Conservation (phyloP, 1,140 invertebrate species). For the Zophobas morio region DNA sequence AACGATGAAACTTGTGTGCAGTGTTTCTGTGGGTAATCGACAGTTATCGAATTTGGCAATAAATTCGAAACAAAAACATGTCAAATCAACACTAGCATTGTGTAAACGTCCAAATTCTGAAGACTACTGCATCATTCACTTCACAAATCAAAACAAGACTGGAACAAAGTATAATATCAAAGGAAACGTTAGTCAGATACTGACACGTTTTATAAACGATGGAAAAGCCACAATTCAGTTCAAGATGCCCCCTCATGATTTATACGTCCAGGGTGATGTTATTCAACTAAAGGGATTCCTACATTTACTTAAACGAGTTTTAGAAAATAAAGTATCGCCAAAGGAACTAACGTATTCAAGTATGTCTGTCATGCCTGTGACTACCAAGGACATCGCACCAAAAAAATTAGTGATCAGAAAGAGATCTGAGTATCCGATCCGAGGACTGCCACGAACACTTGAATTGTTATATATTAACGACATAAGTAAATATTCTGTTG, state of each 20-base stretch:
- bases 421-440: conserved; percentile 76
- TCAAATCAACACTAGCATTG: conserved; percentile 76
- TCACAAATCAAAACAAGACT: conserved; percentile 75
- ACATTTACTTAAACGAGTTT: conserved; percentile 73
- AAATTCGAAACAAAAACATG: conserved; percentile 68
- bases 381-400: conserved; percentile 67
- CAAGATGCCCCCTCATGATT: conserved; percentile 77
- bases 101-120: conserved; percentile 74
- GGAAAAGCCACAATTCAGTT: conserved; percentile 83
- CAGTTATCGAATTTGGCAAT: conserved; percentile 67
- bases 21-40: conserved; percentile 76
- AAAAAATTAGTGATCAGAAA: conserved; percentile 75
- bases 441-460: conserved; percentile 79
- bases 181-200: conserved; percentile 77
- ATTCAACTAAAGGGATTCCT: conserved; percentile 80
- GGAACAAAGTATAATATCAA: conserved; percentile 79
- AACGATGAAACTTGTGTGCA: conserved; percentile 80
- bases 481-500: conserved; percentile 75
- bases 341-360: conserved; percentile 72
- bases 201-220: conserved; percentile 79
- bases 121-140: conserved; percentile 76
- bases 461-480: conserved; percentile 73
- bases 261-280: conserved; percentile 77
- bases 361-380: conserved; percentile 68
- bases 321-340: conserved; percentile 74